phyloP scores from a whole-genome alignment of 2,113 vertebrate genomes.

The Trematocara stigmaticum region DNA sequence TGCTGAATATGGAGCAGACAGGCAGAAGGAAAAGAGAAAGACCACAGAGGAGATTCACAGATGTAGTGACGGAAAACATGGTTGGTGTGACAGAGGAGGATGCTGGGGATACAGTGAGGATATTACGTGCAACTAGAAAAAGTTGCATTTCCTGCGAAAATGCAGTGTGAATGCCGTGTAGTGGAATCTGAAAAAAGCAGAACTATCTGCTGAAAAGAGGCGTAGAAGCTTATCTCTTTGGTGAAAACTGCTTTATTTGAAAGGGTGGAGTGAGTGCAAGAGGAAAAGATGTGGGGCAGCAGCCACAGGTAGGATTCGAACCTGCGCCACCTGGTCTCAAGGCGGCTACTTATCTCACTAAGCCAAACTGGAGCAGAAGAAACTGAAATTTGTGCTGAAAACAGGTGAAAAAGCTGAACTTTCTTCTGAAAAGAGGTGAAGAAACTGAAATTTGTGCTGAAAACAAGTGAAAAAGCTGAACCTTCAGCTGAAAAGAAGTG shows the following conservation, averaged over 20 bases:
- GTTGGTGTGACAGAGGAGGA: neutral
- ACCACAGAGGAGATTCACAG: no score
- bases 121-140: neutral
- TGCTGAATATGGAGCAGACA: neutral
- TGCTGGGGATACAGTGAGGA: neutral
- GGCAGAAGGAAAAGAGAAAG: neutral
- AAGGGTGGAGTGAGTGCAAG: rapidly evolving
- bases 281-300: neutral
- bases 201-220: neutral
- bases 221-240: rapidly evolving
- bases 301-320: neutral
- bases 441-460: neutral
- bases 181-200: neutral
- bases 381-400: neutral
- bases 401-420: rapidly evolving
- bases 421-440: neutral
- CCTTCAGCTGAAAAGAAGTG: neutral
- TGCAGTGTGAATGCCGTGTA: rapidly evolving
- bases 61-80: neutral
- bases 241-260: neutral
- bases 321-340: rapidly evolving
- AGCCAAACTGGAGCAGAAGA: rapidly evolving
- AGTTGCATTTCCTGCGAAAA: neutral
- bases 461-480: neutral
- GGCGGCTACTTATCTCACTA: neutral